These are phyloP conservation scores for Ceraclea dissimilis DNA, from an alignment of 2,888 invertebrate genomes.

Conservation along the genomic window DNA sequence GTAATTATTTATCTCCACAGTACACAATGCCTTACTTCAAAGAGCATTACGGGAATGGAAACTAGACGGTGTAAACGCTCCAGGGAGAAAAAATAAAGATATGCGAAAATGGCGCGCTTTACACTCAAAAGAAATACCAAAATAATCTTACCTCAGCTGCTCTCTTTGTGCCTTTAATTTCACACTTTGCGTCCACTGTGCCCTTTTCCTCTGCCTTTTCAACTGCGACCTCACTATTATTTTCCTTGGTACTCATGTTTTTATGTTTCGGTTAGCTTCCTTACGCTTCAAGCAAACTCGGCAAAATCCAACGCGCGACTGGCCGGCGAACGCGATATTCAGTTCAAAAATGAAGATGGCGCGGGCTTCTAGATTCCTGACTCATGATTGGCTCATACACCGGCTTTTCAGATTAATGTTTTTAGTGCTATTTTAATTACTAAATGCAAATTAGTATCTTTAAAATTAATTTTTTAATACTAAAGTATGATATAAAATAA, in stretches of 20 bases:
- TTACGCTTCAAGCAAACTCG: constrained; percentile 43
- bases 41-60: too few relatives aligned
- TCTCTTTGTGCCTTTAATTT: constrained; percentile 80
- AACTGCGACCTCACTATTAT: constrained; percentile 76
- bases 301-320: constrained; percentile 61
- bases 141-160: constrained; percentile 72
- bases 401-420: constrained; percentile 16
- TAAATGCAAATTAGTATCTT: constrained; percentile 1
- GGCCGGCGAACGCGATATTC: constrained; percentile 59
- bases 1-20: too few relatives aligned
- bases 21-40: too few relatives aligned
- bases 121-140: constrained; percentile 28
- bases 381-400: constrained; percentile 37
- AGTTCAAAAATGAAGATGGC: constrained; percentile 81
- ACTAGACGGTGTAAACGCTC: too few relatives aligned
- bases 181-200: constrained; percentile 66
- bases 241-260: constrained; percentile 70
- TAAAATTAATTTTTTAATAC: neutral
- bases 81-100: too few relatives aligned
- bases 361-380: constrained; percentile 52
- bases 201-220: constrained; percentile 76
- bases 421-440: neutral
- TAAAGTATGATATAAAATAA: neutral
- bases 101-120: constrained; percentile 48
- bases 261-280: constrained; percentile 23